Base-by-base conservation (phyloP, 2,113 vertebrate species). In the Indri indri region DNA sequence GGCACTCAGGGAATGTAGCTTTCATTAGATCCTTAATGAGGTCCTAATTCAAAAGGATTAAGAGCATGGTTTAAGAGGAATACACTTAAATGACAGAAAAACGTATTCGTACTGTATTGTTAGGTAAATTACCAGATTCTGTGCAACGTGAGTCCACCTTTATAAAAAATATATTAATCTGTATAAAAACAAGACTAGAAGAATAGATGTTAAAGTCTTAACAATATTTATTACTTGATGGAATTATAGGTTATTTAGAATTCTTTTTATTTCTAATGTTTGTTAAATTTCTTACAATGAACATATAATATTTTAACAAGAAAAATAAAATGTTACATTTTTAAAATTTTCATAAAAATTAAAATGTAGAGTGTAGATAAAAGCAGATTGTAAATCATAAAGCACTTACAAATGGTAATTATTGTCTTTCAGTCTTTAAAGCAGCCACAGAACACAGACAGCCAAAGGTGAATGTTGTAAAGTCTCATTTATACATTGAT, bases 141-240 rank as follows among this genome's bases (percentile, higher is more conserved):
- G 7, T 86, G 30, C 61, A 80, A 16, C 42, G 34, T 71, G 70
- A 84, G 65, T 70, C n/a, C 10, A 25, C 74, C 74, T 82, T 92
- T 92, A 73, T 40, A 68, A 94, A 96, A 87, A 50, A n/a, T n/a
- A n/a, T n/a, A n/a, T n/a, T 90, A 93, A 52, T 83, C 47, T 77
- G 25, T 54, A 65, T 80, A 66, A 77, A 84, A 65, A 85, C 2
- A 66, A 57, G 11, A 80, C 25, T 79, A 25, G n/a, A 82, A 34
- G 22, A n/a, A 82, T 68, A 79, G n/a, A 90, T 8, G 79, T 40
- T 83, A 68, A 93, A 93, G 11, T 88, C 70, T 82, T 85, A 81
- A 81, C 27, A 81, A 87, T 50, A 30, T 34, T 59, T 82, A 83
- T 65, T 42, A 50, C 16, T 59, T 83, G 11, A 45, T 40, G 25